Evolutionary conservation across 2,113 vertebrate species (phyloP), one percentile per base, ranked within the genome.

Genomic region (Blennius ocellaris): DNA sequence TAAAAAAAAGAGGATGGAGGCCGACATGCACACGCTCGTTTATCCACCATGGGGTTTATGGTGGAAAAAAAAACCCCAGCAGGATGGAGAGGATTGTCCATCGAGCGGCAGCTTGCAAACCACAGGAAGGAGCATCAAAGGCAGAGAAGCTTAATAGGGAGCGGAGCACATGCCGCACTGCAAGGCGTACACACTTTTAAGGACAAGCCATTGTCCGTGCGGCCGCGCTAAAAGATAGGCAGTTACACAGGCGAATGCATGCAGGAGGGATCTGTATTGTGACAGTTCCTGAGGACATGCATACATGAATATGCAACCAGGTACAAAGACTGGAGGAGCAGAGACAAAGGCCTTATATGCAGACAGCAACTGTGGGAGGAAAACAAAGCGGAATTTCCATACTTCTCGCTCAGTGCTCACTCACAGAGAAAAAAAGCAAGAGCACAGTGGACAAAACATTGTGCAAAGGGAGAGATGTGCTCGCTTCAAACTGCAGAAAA

Each of bases 51-150:
- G 41, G 43, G 10, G 43, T 81, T 76, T 75, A 58, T 12, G 52
- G 54, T 37, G 56, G 64, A 63, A 52, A 51, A 58, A 51, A 30
- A 30, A n/a, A n/a, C n/a, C n/a, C 21, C 49, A 40, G 56, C 17
- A 50, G 51, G 60, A 56, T 41, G 12, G 49, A 73, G 55, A 69
- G 53, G 69, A 75, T 11, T 73, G 71, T 78, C 67, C 57, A 82
- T 72, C 55, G 4, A 83, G 64, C 78, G 39, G 55, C 84, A 87
- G 64, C 69, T 62, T 81, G 73, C 15, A 75, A 83, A 68, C 82
- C 37, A 14, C 76, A 76, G 74, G 75, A 74, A 78, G 71, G 54
- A 83, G 55, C 76, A 89, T 87, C 80, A 89, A 85, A 88, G 80
- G 68, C 61, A 60, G 77, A 76, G 61, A 48, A 36, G 60, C 82